Evolutionary conservation across 1,140 invertebrate genomes (phyloP), one percentile per base, ranked within the genome.

Genomic region (Drosophila yakuba): DNA sequence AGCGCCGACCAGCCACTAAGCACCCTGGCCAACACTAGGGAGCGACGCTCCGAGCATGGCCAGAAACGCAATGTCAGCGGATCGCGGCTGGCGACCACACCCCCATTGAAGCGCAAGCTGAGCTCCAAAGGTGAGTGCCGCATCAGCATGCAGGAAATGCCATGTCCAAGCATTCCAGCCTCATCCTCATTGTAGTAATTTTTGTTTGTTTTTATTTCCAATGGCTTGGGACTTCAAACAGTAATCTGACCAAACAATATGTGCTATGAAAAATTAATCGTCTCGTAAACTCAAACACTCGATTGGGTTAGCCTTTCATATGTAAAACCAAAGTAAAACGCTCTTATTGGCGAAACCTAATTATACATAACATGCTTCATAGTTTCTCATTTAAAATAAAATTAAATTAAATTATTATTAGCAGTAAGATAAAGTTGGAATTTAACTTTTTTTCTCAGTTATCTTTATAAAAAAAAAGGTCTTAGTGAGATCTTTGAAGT

Each of bases 21-120:
- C 47, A 54, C 43, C 52, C 47, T 85, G 66, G 78, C 82, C 38
- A 88, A 48, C 38, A 84, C 77, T 7, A 63, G 84, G 2, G 84
- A 88, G 23, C 84, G 84, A 2, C 84, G 84, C n/a, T 88, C 84
- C 8, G 84, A 88, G 12, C 61, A 67, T 15, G 60, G 73, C 12
- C 51, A 66, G 3, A 89, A 89, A n/a, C 68, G 84, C 2, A 80
- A 61, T 47, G 57, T 36, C 45, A 77, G 66, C 48, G 62, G 64
- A 23, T 75, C 59, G 32, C 62, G 79, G 2, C 54, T 83, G n/a
- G 60, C 32, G 7, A 28, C 39, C 1, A 28, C 69, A 45, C 17
- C 51, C 15, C 50, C n/a, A 3, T 43, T 39, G 10, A 88, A 88
- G 38, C 84, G 84, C 14, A 88, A 89, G 38, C 47, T 89, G 5